phyloP scores from a whole-genome alignment of 2,113 vertebrate species.

The Clarias batrachus region DNA sequence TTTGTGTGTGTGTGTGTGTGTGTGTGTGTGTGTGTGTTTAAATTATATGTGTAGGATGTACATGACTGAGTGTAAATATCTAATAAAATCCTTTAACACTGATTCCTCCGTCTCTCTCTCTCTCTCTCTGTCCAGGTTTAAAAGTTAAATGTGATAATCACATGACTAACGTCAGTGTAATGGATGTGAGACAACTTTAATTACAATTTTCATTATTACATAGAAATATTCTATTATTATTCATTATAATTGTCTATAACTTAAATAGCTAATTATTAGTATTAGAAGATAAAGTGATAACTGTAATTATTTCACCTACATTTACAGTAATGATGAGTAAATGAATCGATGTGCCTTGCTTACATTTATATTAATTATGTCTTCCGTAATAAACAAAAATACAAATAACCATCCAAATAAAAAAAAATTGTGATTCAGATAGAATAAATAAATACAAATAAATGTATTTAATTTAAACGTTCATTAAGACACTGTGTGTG shows the following conservation, averaged over 20 bases:
- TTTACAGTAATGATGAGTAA: too few relatives aligned
- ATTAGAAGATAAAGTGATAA: too few relatives aligned
- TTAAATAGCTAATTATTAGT: too few relatives aligned
- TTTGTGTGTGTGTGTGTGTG: conserved; percentile 8
- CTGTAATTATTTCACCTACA: too few relatives aligned
- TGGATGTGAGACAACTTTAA: neutral
- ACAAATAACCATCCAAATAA: too few relatives aligned
- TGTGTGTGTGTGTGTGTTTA: conserved; percentile 27
- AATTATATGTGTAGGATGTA: conserved; percentile 29
- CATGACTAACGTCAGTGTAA: neutral
- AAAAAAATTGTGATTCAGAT: too few relatives aligned
- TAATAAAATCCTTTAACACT: conserved; percentile 26
- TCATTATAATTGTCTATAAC: too few relatives aligned
- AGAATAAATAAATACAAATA: too few relatives aligned
- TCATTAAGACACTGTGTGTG: neutral
- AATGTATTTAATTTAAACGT: too few relatives aligned
- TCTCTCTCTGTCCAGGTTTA: neutral
- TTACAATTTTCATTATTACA: neutral
- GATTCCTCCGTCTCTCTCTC: neutral
- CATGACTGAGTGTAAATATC: conserved; percentile 30
- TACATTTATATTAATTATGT: neutral
- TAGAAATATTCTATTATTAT: neutral
- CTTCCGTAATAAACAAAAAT: neutral
- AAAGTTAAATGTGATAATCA: neutral
- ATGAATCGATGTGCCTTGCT: neutral